Evolutionary conservation across 2,888 invertebrate species (phyloP).

Genomic region (Ormia ochracea): DNA sequence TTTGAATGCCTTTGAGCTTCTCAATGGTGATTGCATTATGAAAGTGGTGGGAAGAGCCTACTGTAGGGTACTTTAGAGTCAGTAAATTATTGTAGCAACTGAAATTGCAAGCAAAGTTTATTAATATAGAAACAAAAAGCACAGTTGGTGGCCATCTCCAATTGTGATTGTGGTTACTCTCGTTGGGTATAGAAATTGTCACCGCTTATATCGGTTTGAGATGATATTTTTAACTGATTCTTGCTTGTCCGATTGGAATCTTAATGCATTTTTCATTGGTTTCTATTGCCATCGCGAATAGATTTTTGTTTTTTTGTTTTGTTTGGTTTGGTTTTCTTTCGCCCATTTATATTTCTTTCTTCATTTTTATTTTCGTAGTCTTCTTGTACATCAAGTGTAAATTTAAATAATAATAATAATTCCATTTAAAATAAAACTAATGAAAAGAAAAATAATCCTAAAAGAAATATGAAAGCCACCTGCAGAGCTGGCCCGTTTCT

Average conservation of each 20-base stretch:
- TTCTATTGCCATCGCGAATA: conserved; percentile 35
- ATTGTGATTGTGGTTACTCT: conserved; percentile 53
- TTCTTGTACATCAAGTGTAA: conserved; percentile 51
- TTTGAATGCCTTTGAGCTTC: neutral
- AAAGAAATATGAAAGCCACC: conserved; percentile 50
- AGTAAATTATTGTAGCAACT: neutral
- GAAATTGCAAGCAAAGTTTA: conserved; percentile 14
- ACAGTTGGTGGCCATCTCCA: conserved; percentile 48
- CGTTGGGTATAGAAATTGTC: conserved; percentile 57
- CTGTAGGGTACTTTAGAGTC: neutral
- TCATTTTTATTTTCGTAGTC: neutral
- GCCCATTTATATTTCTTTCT: neutral
- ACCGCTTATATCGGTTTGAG: conserved; percentile 46
- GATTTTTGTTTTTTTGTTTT: conserved; percentile 12
- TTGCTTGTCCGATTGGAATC: conserved; percentile 43
- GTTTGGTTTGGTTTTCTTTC: too few species aligned
- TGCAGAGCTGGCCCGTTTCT: conserved; percentile 49
- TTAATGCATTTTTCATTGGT: conserved; percentile 31
- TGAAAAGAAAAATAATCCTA: conserved; percentile 13
- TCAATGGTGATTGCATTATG: neutral
- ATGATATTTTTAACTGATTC: conserved; percentile 46
- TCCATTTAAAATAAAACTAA: conserved; percentile 29
- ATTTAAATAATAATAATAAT: conserved; percentile 60
- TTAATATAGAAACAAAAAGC: conserved; percentile 15
- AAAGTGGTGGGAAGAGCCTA: neutral